Conservation (phyloP, 1,140 invertebrate genomes). For the Temnothorax longispinosus region DNA sequence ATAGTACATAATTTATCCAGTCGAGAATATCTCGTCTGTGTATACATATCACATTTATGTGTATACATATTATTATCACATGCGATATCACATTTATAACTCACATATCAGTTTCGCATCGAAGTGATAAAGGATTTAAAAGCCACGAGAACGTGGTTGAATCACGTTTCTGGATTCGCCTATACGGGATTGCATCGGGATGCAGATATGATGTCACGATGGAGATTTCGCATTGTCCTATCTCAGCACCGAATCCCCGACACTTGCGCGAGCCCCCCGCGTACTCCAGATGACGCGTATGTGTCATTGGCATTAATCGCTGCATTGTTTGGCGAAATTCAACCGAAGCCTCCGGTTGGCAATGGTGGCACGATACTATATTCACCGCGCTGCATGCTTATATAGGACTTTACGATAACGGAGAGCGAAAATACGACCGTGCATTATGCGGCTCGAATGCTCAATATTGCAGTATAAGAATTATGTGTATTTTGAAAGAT, state of each 20-base stretch:
- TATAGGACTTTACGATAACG: background rate
- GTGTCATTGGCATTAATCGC: conserved; percentile 74
- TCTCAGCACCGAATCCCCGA: conserved; percentile 37
- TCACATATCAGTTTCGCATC: background rate
- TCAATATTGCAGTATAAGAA: conserved; percentile 2
- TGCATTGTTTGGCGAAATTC: conserved; percentile 71
- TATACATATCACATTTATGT: background rate
- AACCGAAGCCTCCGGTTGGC: conserved; percentile 58
- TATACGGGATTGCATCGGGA: background rate
- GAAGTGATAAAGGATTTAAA: conserved; percentile 27
- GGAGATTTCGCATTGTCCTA: conserved; percentile 68
- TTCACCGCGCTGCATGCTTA: conserved; percentile 5
- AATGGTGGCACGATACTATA: conserved; percentile 23
- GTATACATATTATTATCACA: too few species aligned
- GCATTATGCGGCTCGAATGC: background rate
- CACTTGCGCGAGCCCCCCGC: conserved; percentile 39
- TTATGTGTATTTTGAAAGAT: background rate
- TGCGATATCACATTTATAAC: conserved; percentile 7
- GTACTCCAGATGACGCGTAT: conserved; percentile 69
- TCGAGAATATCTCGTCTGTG: background rate
- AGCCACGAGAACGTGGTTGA: background rate
- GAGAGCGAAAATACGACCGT: conserved; percentile 24
- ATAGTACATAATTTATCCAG: background rate
- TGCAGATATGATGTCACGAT: conserved; percentile 52
- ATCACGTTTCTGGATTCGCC: conserved; percentile 21